These are phyloP conservation scores for Punctoribates punctum DNA, from an alignment of 2,888 invertebrate genomes.

Conservation along the genomic window DNA sequence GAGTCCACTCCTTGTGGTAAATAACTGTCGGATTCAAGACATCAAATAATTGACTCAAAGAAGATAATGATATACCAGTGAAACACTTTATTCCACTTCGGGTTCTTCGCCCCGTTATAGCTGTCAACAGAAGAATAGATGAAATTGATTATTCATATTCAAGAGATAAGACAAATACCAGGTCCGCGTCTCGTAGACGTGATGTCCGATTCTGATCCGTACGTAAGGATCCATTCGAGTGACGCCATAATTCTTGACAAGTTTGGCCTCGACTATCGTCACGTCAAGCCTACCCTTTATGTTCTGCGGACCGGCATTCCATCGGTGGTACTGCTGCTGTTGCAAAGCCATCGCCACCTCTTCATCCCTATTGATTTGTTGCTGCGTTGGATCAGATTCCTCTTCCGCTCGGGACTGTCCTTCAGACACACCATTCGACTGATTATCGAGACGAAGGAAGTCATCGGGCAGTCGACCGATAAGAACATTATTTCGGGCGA, in stretches of 20 bases:
- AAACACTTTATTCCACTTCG: slow-evolving; percentile 91
- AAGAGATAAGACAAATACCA: slow-evolving; percentile 27
- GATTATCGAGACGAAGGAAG: slow-evolving; percentile 59
- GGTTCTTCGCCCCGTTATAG: slow-evolving; percentile 89
- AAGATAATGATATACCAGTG: slow-evolving; percentile 66
- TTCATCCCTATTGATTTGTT: slow-evolving; percentile 71
- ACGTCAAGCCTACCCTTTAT: slow-evolving; percentile 41
- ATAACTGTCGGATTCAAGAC: slow-evolving; percentile 59
- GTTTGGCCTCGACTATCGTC: slow-evolving; percentile 64
- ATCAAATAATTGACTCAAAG: neutral
- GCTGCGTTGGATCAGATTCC: slow-evolving; percentile 52
- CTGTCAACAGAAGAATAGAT: slow-evolving; percentile 57
- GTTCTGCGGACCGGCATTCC: slow-evolving; percentile 25
- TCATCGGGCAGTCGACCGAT: slow-evolving; percentile 74
- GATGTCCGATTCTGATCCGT: slow-evolving; percentile 83
- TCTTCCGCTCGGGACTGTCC: neutral
- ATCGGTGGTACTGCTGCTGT: slow-evolving; percentile 50
- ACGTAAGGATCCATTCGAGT: slow-evolving; percentile 96
- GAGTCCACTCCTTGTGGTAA: slow-evolving; percentile 83
- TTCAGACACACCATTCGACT: neutral
- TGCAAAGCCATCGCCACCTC: slow-evolving; percentile 61
- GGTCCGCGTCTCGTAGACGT: slow-evolving; percentile 73
- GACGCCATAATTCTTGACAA: slow-evolving; percentile 90
- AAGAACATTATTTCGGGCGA: slow-evolving; percentile 59
- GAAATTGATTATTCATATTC: neutral